Conservation (phyloP, 2,888 invertebrate genomes). For the Branchipolynoe longqiensis region DNA sequence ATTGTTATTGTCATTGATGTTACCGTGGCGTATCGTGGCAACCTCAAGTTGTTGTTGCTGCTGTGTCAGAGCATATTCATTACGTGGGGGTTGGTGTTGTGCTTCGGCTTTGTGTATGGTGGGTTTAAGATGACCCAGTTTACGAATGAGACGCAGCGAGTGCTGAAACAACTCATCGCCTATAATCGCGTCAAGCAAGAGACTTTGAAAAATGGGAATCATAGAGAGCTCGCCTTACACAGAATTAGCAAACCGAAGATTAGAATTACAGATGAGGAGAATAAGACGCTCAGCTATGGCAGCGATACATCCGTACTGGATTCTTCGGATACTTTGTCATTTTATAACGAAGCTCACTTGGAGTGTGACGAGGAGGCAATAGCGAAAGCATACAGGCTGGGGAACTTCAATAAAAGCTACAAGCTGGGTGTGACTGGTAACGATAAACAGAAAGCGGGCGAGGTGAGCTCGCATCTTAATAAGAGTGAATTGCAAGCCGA, state of each 20-base stretch:
- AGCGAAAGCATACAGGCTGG: conserved; percentile 48
- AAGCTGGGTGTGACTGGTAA: not conserved
- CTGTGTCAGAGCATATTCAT: conserved; percentile 84
- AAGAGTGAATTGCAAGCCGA: conserved; percentile 33
- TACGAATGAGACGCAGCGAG: conserved; percentile 67
- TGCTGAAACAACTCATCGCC: conserved; percentile 67
- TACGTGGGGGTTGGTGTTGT: conserved; percentile 84
- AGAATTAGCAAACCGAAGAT: conserved; percentile 83
- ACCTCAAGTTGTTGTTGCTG: conserved; percentile 73
- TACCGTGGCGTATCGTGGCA: conserved; percentile 80
- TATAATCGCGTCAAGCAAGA: conserved; percentile 68
- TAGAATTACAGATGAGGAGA: conserved; percentile 82
- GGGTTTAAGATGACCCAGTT: conserved; percentile 83
- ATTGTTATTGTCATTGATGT: conserved; percentile 83
- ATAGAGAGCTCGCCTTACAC: conserved; percentile 70
- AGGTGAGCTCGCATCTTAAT: conserved; percentile 43
- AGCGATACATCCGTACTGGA: conserved; percentile 71
- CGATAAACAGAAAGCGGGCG: not conserved
- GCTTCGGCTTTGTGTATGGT: conserved; percentile 84
- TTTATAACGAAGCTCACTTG: conserved; percentile 62
- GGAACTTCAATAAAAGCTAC: conserved; percentile 49
- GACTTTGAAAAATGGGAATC: conserved; percentile 56
- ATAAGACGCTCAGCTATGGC: conserved; percentile 80
- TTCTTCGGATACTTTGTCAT: conserved; percentile 61
- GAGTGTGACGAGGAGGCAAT: conserved; percentile 59